phyloP scores from a whole-genome alignment of 2,888 invertebrate species.

The Tineola bisselliella region DNA sequence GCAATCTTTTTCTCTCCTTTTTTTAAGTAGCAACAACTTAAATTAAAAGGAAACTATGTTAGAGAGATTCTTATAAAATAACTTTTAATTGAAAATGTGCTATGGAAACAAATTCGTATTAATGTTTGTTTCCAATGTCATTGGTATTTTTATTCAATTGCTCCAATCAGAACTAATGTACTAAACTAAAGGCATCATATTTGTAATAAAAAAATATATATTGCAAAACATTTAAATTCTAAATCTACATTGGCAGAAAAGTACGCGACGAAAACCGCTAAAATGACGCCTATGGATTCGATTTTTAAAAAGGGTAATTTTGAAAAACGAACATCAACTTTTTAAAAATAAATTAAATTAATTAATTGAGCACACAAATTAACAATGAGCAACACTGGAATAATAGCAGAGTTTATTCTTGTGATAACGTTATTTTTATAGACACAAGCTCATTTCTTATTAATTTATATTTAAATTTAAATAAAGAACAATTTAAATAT shows the following conservation, averaged over 20 bases:
- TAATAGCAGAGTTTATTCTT: background rate
- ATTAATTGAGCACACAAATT: slow-evolving; percentile 62
- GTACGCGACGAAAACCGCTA: background rate
- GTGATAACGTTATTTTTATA: background rate
- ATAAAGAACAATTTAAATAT: background rate
- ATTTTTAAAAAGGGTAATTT: background rate
- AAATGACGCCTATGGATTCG: background rate
- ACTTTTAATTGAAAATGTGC: background rate
- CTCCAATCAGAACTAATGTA: background rate
- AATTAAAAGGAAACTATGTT: background rate
- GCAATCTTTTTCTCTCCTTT: slow-evolving; percentile 67
- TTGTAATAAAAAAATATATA: background rate
- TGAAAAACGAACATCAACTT: background rate
- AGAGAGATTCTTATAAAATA: slow-evolving; percentile 1
- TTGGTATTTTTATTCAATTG: background rate
- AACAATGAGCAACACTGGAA: slow-evolving; percentile 50
- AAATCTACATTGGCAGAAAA: no score
- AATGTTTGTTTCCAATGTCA: background rate
- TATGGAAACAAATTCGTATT: background rate
- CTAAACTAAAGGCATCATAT: background rate
- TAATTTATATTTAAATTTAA: background rate
- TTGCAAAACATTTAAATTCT: background rate
- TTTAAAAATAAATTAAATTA: slow-evolving; percentile 26
- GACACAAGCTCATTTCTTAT: background rate
- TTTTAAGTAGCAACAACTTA: slow-evolving; percentile 41